Percentiles rank a stretch among this genome's conserved stretches.
Conservation (phyloP, 2,797 vertebrate species). For the Triplophysa bombifrons region DNA sequence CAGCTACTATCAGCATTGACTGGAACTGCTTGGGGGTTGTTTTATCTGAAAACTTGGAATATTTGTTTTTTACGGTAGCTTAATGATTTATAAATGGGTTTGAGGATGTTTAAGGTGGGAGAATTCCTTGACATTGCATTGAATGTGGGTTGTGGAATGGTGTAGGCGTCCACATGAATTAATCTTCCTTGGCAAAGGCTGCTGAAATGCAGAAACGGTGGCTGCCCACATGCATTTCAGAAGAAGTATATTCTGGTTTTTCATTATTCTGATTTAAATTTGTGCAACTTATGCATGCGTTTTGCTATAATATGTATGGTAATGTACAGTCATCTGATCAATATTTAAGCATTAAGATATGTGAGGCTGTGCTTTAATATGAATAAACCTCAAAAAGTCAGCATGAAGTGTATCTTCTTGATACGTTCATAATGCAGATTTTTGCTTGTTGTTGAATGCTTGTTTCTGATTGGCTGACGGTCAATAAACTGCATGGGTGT, state of each 20-base stretch:
- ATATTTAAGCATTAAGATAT: not conserved
- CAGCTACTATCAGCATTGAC: not conserved
- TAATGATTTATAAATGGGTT: slow-evolving; percentile 21
- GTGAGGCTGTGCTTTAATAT: not conserved
- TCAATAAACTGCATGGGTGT: not conserved
- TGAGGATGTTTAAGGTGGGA: slow-evolving; percentile 10
- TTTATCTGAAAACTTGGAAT: not conserved
- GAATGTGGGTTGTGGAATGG: slow-evolving; percentile 7
- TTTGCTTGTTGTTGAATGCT: not conserved
- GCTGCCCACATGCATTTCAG: slow-evolving; percentile 27
- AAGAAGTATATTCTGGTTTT: not conserved
- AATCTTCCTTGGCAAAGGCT: slow-evolving; percentile 30
- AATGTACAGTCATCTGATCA: not conserved
- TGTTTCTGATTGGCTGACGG: not conserved
- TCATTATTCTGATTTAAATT: slow-evolving; percentile 1
- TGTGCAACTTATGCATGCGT: not conserved
- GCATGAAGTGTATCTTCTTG: not conserved
- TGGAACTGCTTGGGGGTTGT: not conserved
- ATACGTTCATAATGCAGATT: not conserved
- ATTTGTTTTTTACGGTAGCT: not conserved
- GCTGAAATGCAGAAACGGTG: slow-evolving; percentile 18
- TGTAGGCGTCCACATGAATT: slow-evolving; percentile 36
- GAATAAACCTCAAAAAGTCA: not conserved
- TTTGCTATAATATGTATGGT: not conserved
- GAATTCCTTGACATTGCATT: slow-evolving; percentile 28